phyloP scores from a whole-genome alignment of 2,888 invertebrate species.

The Zeuzera pyrina region DNA sequence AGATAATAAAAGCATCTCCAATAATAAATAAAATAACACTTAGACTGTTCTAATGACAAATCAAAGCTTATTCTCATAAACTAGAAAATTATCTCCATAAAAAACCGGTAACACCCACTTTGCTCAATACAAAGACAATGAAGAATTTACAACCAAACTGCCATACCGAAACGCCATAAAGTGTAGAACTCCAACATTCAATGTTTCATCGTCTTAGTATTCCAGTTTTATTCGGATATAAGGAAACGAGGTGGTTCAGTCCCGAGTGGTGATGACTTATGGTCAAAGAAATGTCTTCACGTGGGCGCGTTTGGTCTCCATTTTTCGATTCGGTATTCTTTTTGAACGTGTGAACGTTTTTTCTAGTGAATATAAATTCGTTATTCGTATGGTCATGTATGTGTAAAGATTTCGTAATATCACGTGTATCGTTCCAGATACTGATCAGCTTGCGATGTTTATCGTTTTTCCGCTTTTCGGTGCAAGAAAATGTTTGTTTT shows the following conservation, averaged over 20 bases:
- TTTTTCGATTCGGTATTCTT: constrained; percentile 35
- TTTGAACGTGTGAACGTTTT: constrained; percentile 39
- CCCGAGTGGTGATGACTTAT: constrained; percentile 15
- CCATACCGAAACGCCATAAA: constrained; percentile 33
- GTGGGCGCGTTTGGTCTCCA: constrained; percentile 44
- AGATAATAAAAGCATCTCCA: too few relatives aligned
- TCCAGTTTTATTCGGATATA: not conserved
- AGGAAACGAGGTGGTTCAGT: constrained; percentile 18
- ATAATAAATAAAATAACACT: too few relatives aligned
- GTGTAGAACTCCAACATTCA: constrained; percentile 24
- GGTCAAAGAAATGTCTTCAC: constrained; percentile 25
- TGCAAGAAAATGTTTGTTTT: too few relatives aligned
- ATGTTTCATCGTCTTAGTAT: constrained; percentile 1
- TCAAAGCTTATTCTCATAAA: too few relatives aligned
- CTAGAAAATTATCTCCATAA: constrained; percentile 19
- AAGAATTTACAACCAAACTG: constrained; percentile 36
- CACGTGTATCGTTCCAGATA: constrained; percentile 21
- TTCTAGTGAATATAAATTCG: constrained; percentile 40
- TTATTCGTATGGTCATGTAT: constrained; percentile 27
- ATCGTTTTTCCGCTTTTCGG: not conserved
- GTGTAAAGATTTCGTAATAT: constrained; percentile 36
- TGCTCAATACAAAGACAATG: constrained; percentile 43
- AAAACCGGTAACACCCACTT: constrained; percentile 56
- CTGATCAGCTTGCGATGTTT: not conserved
- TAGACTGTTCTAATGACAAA: too few relatives aligned